Base-by-base conservation (phyloP, 2,888 invertebrate species). In the Invenusta paracnida region DNA sequence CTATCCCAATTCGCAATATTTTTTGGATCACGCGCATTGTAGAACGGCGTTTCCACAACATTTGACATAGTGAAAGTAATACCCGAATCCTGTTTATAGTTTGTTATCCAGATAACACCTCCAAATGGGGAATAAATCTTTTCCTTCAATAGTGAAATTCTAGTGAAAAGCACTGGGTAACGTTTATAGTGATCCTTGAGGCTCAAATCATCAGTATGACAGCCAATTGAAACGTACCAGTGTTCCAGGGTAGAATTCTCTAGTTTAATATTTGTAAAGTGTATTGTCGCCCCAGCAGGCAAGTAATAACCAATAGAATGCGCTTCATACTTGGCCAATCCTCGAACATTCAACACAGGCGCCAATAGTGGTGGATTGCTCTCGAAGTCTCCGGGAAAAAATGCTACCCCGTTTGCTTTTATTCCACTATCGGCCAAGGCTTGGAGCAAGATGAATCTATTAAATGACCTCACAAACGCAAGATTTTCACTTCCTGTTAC, bases 311-410 rank as follows among this genome's bases (percentile, higher is more conserved):
- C 84, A 67, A 25, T 81, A 67, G 84, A 28, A 25, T 84, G 66
- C 73, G 11, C 1, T 25, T 67, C 73, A 17, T 81, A 1, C 17
- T 11, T 1, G 1, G 84, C 73, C 5, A 1, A 17, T 28, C 27
- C 23, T 0, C 1, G 13, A 67, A 84, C 1, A 2, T 1, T 30
- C 23, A 84, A 5, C 2, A 23, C 25, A 1, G 25, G 28, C 27
- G 73, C 1, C 11, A 28, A 17, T 29, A 67, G 27, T 13, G 2
- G 27, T 2, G 84, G 84, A 0, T 67, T n/a, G 0, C 27, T 67
- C n/a, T 1, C 25, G 25, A 67, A 84, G 73, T 84, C 84, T 1
- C 84, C 84, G 66, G 84, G 84, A 25, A 84, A 84, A 28, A 27
- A 1, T 2, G 30, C 27, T 28, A 84, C 27, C 1, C 84, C 67